Conservation (phyloP, 2,888 invertebrate genomes). For the Epistrophella euchroma region DNA sequence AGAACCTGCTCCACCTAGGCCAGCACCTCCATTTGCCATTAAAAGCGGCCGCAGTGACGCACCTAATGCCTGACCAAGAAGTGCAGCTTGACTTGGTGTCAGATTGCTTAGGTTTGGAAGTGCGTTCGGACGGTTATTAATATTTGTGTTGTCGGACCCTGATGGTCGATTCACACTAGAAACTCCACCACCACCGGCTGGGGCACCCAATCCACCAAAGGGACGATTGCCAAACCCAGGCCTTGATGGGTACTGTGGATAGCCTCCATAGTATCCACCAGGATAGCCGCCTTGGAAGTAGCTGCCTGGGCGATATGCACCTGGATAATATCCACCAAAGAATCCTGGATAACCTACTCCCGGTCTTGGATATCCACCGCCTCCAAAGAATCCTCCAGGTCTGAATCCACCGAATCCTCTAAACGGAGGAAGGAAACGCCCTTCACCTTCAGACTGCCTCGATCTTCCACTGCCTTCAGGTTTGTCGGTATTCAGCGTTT, state of each 20-base stretch:
- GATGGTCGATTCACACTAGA: not conserved
- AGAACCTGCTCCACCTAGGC: conserved; percentile 58
- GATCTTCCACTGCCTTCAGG: conserved; percentile 15
- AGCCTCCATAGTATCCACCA: conserved; percentile 51
- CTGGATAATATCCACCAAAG: conserved; percentile 35
- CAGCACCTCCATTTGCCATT: conserved; percentile 44
- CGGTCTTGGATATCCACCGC: conserved; percentile 8
- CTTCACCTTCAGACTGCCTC: not conserved
- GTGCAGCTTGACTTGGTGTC: conserved; percentile 77
- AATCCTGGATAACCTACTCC: conserved; percentile 30
- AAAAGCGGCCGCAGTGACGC: conserved; percentile 35
- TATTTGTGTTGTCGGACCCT: conserved; percentile 11
- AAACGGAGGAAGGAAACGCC: not conserved
- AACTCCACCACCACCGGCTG: no score
- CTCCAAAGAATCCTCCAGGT: conserved; percentile 50
- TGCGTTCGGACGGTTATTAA: not conserved
- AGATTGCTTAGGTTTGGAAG: conserved; percentile 55
- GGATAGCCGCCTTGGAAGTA: conserved; percentile 32
- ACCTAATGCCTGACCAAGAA: conserved; percentile 58
- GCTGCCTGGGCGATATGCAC: conserved; percentile 8
- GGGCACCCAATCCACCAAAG: not conserved
- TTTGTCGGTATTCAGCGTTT: conserved; percentile 48
- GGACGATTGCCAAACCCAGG: conserved; percentile 10
- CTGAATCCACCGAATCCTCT: conserved; percentile 46
- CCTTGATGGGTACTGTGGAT: not conserved